Percentiles rank a stretch among this genome's conserved stretches.
These are phyloP conservation scores for Synchiropus splendidus DNA, from an alignment of 2,113 vertebrate genomes.

Conservation along the genomic window DNA sequence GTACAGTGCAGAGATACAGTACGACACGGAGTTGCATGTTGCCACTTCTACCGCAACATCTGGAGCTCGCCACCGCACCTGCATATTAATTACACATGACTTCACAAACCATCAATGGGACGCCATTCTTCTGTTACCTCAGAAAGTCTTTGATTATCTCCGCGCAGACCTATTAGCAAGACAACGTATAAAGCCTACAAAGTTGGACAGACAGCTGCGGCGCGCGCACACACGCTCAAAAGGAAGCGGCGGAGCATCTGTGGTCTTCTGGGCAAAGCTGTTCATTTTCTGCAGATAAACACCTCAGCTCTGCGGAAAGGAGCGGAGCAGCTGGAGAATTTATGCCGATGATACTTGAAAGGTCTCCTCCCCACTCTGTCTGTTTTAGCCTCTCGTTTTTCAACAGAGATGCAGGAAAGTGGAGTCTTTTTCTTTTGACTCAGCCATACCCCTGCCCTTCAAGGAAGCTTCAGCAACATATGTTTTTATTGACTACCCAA, in stretches of 20 bases:
- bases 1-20: constrained; percentile 53
- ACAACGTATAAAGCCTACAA: no score
- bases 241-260: constrained; percentile 61
- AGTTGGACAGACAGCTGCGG: constrained; percentile 22
- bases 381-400: no score
- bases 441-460: constrained; percentile 19
- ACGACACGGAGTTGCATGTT: constrained; percentile 20
- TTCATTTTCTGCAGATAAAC: constrained; percentile 66
- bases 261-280: constrained; percentile 66
- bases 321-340: constrained; percentile 69
- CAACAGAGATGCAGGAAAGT: no score
- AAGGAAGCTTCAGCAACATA: constrained; percentile 6
- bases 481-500: no score
- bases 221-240: constrained; percentile 35
- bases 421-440: no score
- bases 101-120: constrained; percentile 5
- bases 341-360: constrained; percentile 64
- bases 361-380: constrained; percentile 56
- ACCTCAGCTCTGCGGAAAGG: constrained; percentile 60
- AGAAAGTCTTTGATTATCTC: constrained; percentile 31
- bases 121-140: constrained; percentile 17
- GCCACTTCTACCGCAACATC: constrained; percentile 19
- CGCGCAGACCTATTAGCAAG: constrained; percentile 35
- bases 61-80: no score
- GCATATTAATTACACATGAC: not conserved